Percentiles rank a stretch among this genome's conserved stretches.
Conservation (phyloP, 2,113 vertebrate genomes). For the Rattus norvegicus region GRCr8 NC_086031.1:50902501-50903000, state of each 20-base stretch:
- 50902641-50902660: rapidly evolving
- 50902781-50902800: too few relatives aligned
- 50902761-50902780: too few relatives aligned
- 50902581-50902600: not conserved
- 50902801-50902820: rapidly evolving
- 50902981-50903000: not conserved
- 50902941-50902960: not conserved
- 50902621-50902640: not conserved
- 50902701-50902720: not conserved
- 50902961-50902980: not conserved
- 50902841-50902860: not conserved
- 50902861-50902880: not conserved
- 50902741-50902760: rapidly evolving
- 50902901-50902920: not conserved
- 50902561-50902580: not conserved
- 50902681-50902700: rapidly evolving
- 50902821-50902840: not conserved
- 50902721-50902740: rapidly evolving
- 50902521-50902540: not conserved
- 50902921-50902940: too few relatives aligned
- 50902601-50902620: not conserved
- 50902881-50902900: not conserved
- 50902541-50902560: not conserved
- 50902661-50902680: not conserved
- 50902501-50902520: constrained; percentile 11